Conservation (phyloP, 2,113 vertebrate species). For the Paraplagusia blochii region DNA sequence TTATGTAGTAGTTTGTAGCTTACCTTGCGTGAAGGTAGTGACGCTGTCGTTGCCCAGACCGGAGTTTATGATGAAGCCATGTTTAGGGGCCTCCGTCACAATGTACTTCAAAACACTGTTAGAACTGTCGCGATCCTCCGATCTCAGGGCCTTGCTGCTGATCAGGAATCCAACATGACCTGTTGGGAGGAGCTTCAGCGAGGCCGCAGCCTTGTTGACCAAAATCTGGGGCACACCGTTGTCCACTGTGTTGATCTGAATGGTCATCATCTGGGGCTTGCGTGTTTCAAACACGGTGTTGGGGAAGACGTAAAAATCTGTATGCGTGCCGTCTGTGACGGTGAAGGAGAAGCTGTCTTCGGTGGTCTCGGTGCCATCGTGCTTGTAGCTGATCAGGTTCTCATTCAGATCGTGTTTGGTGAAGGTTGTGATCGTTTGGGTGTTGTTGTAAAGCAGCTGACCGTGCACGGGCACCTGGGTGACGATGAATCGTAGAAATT, state of each 20-base stretch:
- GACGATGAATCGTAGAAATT: slow-evolving; percentile 81
- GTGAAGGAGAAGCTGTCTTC: slow-evolving; percentile 95
- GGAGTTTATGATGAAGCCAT: slow-evolving; percentile 77
- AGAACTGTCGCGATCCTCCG: slow-evolving; percentile 88
- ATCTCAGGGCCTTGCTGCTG: slow-evolving; percentile 87
- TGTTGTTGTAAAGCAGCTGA: slow-evolving; percentile 85
- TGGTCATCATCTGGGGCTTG: slow-evolving; percentile 89
- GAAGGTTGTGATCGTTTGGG: slow-evolving; percentile 77
- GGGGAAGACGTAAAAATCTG: slow-evolving; percentile 90
- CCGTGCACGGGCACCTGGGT: slow-evolving; percentile 89
- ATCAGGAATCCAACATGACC: slow-evolving; percentile 86
- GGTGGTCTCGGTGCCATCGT: slow-evolving; percentile 84
- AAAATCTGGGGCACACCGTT: slow-evolving; percentile 88
- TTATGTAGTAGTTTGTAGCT: slow-evolving; percentile 29
- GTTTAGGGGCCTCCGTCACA: slow-evolving; percentile 71
- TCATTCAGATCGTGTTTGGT: slow-evolving; percentile 93
- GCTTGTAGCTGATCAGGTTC: slow-evolving; percentile 92
- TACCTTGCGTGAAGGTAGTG: slow-evolving; percentile 80
- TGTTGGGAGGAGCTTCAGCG: slow-evolving; percentile 81
- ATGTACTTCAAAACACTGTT: slow-evolving; percentile 76
- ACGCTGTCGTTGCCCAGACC: slow-evolving; percentile 72
- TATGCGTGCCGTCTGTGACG: slow-evolving; percentile 92
- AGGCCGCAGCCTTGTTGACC: slow-evolving; percentile 87
- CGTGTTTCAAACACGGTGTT: slow-evolving; percentile 89
- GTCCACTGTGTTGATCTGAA: slow-evolving; percentile 85